Base-by-base conservation (phyloP, 2,888 invertebrate genomes). In the Yponomeuta sedellus region DNA sequence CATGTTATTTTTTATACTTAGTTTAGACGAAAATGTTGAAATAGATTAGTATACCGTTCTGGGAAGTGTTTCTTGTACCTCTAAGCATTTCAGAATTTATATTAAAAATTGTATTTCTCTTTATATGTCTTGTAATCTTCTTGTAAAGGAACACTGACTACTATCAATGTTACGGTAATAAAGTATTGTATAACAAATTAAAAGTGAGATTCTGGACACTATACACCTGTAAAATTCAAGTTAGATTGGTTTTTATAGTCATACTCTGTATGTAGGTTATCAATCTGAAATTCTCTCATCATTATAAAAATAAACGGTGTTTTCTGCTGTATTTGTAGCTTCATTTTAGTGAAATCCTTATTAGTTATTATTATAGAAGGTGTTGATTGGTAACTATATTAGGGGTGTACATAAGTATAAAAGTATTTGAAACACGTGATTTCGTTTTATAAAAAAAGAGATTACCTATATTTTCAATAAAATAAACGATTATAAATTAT, bases 251-350 rank as follows among this genome's bases (percentile, higher is more conserved):
- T 91, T 72, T 88, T 88, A 88, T 89, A 91, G 87, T 86, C 82
- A 86, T 89, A 91, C 88, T 91, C 89, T 87, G 88, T 91, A 91
- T 76, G 92, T 92, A 92, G 91, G 89, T 90, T 91, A 90, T 88
- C 89, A 87, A 91, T 92, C 91, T 91, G 91, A 91, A 89, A 88
- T 92, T 91, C 90, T 92, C 91, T 92, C 88, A 91, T 91, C 91
- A 91, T 90, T 90, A 91, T 91, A 88, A 92, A 64, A 92, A 91
- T 92, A 92, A 92, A 92, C 92, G 90, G 92, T 92, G 92, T 92
- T 92, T 92, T 91, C 92, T 92, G 92, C 92, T 91, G 91, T 90
- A 86, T 25, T 44, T 12, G 64, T 40, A 1, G n/a, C 44, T 59
- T 65, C 59, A 65, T 59, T 65, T 52, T 39, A 22, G 28, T 61